Percentiles rank a stretch among this genome's conserved stretches.
phyloP scores from a whole-genome alignment of 2,888 invertebrate species.

The Chironomus tentans region DNA sequence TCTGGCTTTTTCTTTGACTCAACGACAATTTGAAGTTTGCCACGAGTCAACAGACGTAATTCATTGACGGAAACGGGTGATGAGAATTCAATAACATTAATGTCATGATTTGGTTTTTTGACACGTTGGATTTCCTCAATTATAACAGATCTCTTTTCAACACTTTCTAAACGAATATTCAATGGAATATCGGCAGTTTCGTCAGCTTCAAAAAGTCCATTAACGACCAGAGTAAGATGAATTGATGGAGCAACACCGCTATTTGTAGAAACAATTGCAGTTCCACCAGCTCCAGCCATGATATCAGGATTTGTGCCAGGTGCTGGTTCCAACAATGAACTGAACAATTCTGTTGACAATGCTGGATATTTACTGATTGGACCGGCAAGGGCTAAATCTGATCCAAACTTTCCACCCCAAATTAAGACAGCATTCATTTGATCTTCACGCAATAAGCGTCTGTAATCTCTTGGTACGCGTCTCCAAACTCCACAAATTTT shows the following conservation, averaged over 20 bases:
- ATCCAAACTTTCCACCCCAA: slow-evolving; percentile 63
- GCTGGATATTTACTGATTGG: slow-evolving; percentile 65
- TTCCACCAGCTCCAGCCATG: slow-evolving; percentile 65
- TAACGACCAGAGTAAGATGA: slow-evolving; percentile 70
- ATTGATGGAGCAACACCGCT: slow-evolving; percentile 72
- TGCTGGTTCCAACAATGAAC: slow-evolving; percentile 60
- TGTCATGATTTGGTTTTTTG: slow-evolving; percentile 62
- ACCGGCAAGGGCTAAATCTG: slow-evolving; percentile 58
- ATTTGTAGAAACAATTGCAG: slow-evolving; percentile 74
- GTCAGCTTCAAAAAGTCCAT: slow-evolving; percentile 62
- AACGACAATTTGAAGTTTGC: slow-evolving; percentile 61
- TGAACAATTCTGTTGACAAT: slow-evolving; percentile 71
- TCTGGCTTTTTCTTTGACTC: slow-evolving; percentile 59
- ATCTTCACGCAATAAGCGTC: slow-evolving; percentile 68
- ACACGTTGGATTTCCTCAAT: slow-evolving; percentile 61
- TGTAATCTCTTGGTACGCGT: slow-evolving; percentile 73
- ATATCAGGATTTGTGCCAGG: slow-evolving; percentile 49
- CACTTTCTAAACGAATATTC: slow-evolving; percentile 57
- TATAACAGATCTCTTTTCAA: slow-evolving; percentile 63
- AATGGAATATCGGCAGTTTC: slow-evolving; percentile 58
- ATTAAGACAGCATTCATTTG: slow-evolving; percentile 67
- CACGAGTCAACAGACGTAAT: slow-evolving; percentile 64
- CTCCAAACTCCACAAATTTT: slow-evolving; percentile 88
- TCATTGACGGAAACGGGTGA: slow-evolving; percentile 69
- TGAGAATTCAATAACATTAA: slow-evolving; percentile 69